Evolutionary conservation across 92 coral and sea anemone genomes (phyloP), one percentile per base, ranked within the genome.

Genomic region (Zoanthus gigantus): DNA sequence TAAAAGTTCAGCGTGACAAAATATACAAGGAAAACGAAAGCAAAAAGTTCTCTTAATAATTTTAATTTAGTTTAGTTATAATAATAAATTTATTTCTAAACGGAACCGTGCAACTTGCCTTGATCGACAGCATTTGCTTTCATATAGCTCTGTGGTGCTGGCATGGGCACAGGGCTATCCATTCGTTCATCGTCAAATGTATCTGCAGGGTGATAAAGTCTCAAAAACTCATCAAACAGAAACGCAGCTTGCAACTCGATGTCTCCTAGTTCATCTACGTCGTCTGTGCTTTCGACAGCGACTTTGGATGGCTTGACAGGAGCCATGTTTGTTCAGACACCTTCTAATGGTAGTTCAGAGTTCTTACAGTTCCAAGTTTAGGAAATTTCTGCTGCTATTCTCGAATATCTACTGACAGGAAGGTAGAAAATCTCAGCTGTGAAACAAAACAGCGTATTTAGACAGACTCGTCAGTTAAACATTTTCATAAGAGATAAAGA

Each of bases 201-300:
- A 29, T 45, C 42, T 14, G 50, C 78, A 17, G 93, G 81, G 9
- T 86, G 82, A 60, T 91, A 87, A 7, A 93, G 87, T 9, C 90
- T 72, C 13, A 95, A 78, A 74, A 92, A 96, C 84, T 96, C 98
- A 56, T 96, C 99, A 89, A 92, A 96, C 7, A 96, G 93, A 65
- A 83, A 65, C 66, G 89, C 92, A 12, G 95, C 91, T 78, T 96
- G 94, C 56, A 63, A 48, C 77, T 84, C 92, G 54, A 95, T 91
- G 45, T 88, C 93, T 0, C 77, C 91, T 72, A 90, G n/a, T 67
- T 92, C 91, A 6, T 78, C 72, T 69, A 88, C 66, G 14, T 69
- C 84, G 6, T 90, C 95, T 5, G 4, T 81, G 84, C 84, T 87
- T 57, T 90, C 95, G 8, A 88, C 90, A 45, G 97, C 92, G 65